Percentiles rank a stretch among this genome's conserved stretches.
Conservation (phyloP, 2,797 vertebrate species). For the Gambelia wislizenii region DNA sequence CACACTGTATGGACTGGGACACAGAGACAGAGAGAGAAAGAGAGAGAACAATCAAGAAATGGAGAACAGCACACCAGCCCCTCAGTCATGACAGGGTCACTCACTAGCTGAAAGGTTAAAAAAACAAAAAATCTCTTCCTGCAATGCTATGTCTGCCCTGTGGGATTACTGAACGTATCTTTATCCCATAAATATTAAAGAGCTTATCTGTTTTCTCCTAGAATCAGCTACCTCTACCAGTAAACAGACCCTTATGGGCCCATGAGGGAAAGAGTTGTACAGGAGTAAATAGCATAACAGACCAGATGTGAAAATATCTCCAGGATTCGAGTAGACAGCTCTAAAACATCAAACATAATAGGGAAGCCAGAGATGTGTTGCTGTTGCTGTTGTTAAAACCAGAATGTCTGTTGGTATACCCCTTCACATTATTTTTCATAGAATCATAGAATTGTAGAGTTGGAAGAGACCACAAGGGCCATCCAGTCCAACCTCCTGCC, state of each 20-base stretch:
- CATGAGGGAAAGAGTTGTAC: background rate
- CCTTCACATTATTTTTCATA: background rate
- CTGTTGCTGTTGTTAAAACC: background rate
- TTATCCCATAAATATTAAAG: constrained; percentile 29
- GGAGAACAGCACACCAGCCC: background rate
- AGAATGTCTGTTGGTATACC: background rate
- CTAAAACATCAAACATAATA: background rate
- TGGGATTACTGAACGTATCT: constrained; percentile 11
- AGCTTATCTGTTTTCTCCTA: constrained; percentile 5
- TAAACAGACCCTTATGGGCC: background rate
- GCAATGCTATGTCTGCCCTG: background rate
- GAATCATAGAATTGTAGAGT: too few relatives aligned
- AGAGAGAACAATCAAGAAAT: background rate
- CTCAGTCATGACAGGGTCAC: background rate
- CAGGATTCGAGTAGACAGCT: background rate
- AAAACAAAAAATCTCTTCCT: accelerated
- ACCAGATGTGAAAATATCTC: background rate
- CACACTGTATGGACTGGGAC: background rate
- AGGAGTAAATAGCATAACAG: background rate
- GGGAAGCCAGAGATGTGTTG: background rate
- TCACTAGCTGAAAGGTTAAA: accelerated
- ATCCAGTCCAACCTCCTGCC: too few relatives aligned
- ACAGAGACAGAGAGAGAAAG: background rate
- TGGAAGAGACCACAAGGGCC: too few relatives aligned
- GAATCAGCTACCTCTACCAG: background rate